Conservation (phyloP, 2,797 vertebrate species). For the Manis crassicaudata region DNA sequence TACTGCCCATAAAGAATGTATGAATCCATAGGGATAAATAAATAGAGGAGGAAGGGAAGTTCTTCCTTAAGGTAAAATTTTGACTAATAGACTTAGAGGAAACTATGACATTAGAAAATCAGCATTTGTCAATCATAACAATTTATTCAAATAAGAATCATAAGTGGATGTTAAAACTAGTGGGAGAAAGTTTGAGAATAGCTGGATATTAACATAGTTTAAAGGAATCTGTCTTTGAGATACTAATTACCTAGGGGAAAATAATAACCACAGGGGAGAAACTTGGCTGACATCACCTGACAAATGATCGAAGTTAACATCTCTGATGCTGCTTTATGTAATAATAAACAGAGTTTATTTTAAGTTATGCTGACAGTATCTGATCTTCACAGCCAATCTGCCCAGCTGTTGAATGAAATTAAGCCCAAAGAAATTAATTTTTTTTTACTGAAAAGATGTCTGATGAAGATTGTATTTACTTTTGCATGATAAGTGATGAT, state of each 20-base stretch:
- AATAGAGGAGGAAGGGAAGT: background rate
- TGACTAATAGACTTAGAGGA: background rate
- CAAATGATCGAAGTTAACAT: background rate
- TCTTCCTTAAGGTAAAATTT: constrained; percentile 15
- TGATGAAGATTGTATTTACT: background rate
- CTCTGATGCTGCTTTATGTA: background rate
- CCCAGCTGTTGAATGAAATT: background rate
- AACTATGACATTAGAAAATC: constrained; percentile 21
- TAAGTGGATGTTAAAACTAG: constrained; percentile 40
- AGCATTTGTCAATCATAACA: background rate
- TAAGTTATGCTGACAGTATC: background rate
- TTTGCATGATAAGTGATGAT: background rate
- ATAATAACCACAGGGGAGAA: background rate
- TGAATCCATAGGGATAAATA: background rate
- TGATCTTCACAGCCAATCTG: background rate
- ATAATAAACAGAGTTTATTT: constrained; percentile 12
- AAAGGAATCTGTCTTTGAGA: background rate
- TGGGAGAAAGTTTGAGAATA: constrained; percentile 22
- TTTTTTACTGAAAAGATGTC: constrained; percentile 6
- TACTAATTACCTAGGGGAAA: constrained; percentile 22
- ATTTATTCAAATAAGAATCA: constrained; percentile 28
- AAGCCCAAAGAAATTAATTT: background rate
- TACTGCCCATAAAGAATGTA: background rate
- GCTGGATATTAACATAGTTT: background rate
- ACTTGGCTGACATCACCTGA: background rate